These are phyloP conservation scores for Episyrphus balteatus DNA, from an alignment of 1,140 invertebrate genomes.

Conservation along the genomic window DNA sequence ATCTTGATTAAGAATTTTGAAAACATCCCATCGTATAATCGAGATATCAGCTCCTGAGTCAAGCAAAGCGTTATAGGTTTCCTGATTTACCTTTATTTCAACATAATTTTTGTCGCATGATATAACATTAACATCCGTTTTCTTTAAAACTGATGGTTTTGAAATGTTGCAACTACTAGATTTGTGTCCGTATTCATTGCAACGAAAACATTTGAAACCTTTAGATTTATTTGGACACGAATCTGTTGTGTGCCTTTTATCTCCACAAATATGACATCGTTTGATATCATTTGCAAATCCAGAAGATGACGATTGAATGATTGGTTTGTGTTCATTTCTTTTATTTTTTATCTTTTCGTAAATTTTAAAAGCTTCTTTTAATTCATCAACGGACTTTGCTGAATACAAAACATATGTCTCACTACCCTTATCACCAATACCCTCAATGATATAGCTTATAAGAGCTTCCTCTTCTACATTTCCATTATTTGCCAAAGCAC, in stretches of 20 bases:
- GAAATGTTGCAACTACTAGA: not conserved
- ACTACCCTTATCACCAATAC: not conserved
- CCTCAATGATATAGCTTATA: constrained; percentile 3
- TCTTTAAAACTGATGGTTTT: not conserved
- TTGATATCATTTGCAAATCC: not conserved
- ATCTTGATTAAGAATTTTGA: not conserved
- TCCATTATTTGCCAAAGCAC: not conserved
- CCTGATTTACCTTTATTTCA: not conserved
- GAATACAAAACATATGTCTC: constrained; percentile 5
- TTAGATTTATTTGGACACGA: not conserved
- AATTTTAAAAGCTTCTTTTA: constrained; percentile 5
- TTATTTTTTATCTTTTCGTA: not conserved
- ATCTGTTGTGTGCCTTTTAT: constrained; percentile 1
- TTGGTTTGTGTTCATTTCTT: not conserved
- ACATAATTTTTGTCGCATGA: not conserved
- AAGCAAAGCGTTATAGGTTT: constrained; percentile 4
- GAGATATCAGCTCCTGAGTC: not conserved
- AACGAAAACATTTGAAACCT: not conserved
- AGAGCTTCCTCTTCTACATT: not conserved
- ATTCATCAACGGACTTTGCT: constrained; percentile 6
- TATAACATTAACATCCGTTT: not conserved
- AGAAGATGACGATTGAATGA: not conserved
- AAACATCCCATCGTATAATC: too few species aligned
- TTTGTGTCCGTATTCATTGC: not conserved
- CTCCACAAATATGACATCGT: constrained; percentile 3